Conservation (phyloP, 2,888 invertebrate species). For the Calephelis perditalis region DNA sequence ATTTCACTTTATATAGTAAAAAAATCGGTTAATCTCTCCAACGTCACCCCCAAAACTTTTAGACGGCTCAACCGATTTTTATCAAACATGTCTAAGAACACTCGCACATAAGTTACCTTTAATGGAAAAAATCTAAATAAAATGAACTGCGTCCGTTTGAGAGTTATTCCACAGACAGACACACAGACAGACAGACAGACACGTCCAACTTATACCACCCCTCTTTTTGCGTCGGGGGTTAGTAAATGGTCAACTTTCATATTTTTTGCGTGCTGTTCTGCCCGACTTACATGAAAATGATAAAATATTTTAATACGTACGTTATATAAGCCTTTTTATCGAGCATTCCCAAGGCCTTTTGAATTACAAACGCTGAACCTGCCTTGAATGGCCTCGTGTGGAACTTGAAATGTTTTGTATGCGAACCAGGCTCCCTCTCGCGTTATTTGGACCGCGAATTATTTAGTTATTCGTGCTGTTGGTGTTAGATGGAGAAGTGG, state of each 20-base stretch:
- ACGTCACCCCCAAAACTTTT: too few species aligned
- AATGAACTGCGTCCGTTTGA: too few species aligned
- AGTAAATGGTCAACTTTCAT: not conserved
- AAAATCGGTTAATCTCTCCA: too few species aligned
- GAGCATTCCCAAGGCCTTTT: slow-evolving; percentile 10
- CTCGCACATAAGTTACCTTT: too few species aligned
- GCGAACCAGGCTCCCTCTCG: not conserved
- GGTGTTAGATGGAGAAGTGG: not conserved
- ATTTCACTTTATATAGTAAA: too few species aligned
- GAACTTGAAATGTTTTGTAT: slow-evolving; percentile 6
- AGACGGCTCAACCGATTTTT: too few species aligned
- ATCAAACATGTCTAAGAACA: too few species aligned
- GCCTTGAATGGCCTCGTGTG: slow-evolving; percentile 5
- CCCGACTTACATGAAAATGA: not conserved
- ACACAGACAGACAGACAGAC: too few species aligned
- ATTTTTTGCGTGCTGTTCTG: not conserved
- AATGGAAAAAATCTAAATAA: too few species aligned
- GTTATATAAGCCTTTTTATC: slow-evolving; percentile 12
- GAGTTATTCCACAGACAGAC: too few species aligned
- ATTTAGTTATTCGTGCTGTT: slow-evolving; percentile 2
- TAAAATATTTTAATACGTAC: slow-evolving; percentile 9
- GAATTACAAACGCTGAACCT: slow-evolving; percentile 10
- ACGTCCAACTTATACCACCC: too few species aligned
- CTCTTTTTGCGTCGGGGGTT: not conserved
- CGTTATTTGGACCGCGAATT: slow-evolving; percentile 7